phyloP scores from a whole-genome alignment of 1,140 invertebrate genomes.

The Drosophila guanche region DNA sequence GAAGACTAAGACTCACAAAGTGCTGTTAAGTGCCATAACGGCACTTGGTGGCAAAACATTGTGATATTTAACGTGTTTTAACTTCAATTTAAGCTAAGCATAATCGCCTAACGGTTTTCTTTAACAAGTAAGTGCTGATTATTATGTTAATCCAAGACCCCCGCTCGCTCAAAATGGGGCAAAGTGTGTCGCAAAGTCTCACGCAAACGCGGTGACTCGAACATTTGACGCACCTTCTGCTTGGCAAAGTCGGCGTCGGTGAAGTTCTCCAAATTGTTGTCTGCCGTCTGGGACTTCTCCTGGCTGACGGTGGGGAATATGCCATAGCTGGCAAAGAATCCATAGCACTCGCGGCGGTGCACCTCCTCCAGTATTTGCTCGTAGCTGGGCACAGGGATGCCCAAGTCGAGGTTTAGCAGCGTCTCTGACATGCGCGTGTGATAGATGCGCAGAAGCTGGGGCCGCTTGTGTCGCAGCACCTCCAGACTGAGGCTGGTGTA shows the following conservation, averaged over 20 bases:
- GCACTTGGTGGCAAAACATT: too few species aligned
- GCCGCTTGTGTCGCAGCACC: slow-evolving; percentile 70
- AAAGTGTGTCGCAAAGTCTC: slow-evolving; percentile 70
- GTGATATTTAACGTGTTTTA: too few species aligned
- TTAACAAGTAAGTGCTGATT: neutral
- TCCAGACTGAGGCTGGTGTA: slow-evolving; percentile 72
- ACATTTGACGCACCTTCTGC: slow-evolving; percentile 68
- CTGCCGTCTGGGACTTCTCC: slow-evolving; percentile 64
- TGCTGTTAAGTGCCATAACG: too few species aligned
- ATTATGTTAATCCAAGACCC: slow-evolving; percentile 43
- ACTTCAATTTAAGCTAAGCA: too few species aligned
- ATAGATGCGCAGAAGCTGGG: slow-evolving; percentile 79
- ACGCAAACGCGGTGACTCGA: slow-evolving; percentile 46
- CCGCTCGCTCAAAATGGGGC: slow-evolving; percentile 65
- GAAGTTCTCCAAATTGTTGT: slow-evolving; percentile 73
- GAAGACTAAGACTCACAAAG: too few species aligned
- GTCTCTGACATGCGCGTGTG: slow-evolving; percentile 59
- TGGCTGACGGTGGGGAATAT: slow-evolving; percentile 71
- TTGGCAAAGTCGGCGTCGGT: slow-evolving; percentile 65
- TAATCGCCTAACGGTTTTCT: too few species aligned
- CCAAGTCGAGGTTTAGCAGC: slow-evolving; percentile 67
- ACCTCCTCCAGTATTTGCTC: slow-evolving; percentile 77
- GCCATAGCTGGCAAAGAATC: slow-evolving; percentile 73
- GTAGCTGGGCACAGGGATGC: slow-evolving; percentile 71
- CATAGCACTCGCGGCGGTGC: slow-evolving; percentile 68